Conservation (phyloP, 2,113 vertebrate genomes). For the Ammodytes dubius region DNA sequence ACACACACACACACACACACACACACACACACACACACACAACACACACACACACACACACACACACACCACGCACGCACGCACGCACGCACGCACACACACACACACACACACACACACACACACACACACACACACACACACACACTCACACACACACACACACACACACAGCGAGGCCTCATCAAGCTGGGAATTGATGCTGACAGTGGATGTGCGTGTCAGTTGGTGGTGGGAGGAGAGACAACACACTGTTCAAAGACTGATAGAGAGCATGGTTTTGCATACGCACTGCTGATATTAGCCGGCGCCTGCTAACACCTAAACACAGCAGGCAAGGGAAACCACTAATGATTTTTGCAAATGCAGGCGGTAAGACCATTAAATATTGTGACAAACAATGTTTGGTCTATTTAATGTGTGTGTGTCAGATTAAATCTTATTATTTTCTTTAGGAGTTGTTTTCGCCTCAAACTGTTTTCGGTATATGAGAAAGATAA, state of each 20-base stretch:
- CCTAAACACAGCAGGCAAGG: slow-evolving; percentile 64
- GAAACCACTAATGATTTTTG: slow-evolving; percentile 76
- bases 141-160: slow-evolving; percentile 4
- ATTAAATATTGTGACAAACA: slow-evolving; percentile 72
- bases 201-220: slow-evolving; percentile 57
- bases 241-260: slow-evolving; percentile 66
- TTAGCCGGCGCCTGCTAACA: slow-evolving; percentile 52
- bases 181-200: slow-evolving; percentile 55
- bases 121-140: slow-evolving; percentile 20
- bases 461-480: slow-evolving; percentile 55
- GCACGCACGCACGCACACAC: no score
- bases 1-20: no score
- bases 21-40: no score
- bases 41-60: no score
- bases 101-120: no score
- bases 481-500: slow-evolving; percentile 57
- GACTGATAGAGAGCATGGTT: slow-evolving; percentile 71
- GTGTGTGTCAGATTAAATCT: slow-evolving; percentile 18
- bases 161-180: neutral
- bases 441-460: slow-evolving; percentile 14
- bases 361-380: slow-evolving; percentile 66
- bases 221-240: slow-evolving; percentile 63
- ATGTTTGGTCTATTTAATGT: slow-evolving; percentile 51
- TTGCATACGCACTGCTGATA: slow-evolving; percentile 69
- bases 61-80: no score